Conservation (phyloP, 2,888 invertebrate species). For the Drosophila flavopinicola region DNA sequence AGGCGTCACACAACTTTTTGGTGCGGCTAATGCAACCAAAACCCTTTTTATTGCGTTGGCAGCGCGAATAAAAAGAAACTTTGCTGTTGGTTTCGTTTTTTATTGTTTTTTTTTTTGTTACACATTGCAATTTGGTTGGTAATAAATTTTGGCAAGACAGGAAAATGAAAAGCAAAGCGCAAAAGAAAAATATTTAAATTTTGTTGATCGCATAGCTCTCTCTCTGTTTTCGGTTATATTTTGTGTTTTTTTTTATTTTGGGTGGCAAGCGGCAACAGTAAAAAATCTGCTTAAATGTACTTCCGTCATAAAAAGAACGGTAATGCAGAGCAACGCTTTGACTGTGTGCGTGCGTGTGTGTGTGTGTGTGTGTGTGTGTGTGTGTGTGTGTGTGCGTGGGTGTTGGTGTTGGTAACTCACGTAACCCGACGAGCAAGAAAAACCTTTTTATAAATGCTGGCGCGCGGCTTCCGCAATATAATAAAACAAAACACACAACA, state of each 20-base stretch:
- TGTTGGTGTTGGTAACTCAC: constrained; percentile 50
- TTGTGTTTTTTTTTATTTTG: constrained; percentile 18
- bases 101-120: constrained; percentile 24
- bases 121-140: constrained; percentile 59
- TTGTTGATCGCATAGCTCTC: constrained; percentile 48
- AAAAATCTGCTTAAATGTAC: constrained; percentile 76
- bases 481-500: constrained; percentile 63
- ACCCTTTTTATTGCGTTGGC: constrained; percentile 42
- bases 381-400: constrained; percentile 10
- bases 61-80: constrained; percentile 16
- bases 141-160: constrained; percentile 67
- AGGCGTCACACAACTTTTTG: constrained; percentile 22
- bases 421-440: constrained; percentile 70
- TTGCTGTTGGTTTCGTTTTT: constrained; percentile 10
- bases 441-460: constrained; percentile 75
- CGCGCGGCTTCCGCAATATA: constrained; percentile 69
- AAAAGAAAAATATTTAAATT: constrained; percentile 67
- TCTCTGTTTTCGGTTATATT: constrained; percentile 6
- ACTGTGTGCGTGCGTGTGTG: constrained; percentile 13
- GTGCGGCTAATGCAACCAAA: constrained; percentile 34
- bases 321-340: constrained; percentile 61
- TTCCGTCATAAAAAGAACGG: constrained; percentile 78
- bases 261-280: constrained; percentile 34
- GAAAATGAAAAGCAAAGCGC: constrained; percentile 57
- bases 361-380: constrained; percentile 19